Evolutionary conservation across 2,888 invertebrate species (phyloP), one percentile per base, ranked within the genome.

Genomic region (Lycaena phlaeas): DNA sequence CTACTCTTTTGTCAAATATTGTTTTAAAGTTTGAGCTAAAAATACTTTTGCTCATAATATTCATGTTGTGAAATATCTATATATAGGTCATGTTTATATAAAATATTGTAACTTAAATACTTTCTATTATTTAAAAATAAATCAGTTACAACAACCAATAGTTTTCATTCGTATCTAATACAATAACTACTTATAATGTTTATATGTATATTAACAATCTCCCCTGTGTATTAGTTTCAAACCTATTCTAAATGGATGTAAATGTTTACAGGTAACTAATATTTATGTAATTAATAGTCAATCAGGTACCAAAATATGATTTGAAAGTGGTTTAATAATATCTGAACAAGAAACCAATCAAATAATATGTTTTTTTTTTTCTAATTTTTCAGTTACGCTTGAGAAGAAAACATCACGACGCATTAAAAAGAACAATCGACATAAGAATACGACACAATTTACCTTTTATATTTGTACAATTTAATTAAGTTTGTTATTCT

Each of bases 351-450:
- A 9, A n/a, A 38, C n/a, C 27, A 46, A 40, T 4, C 29, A 39
- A 39, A 7, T 31, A 30, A 25, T 39, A 15, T 40, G n/a, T n/a
- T 28, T 22, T 39, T 27, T 27, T 27, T 36, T 46, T 40, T 36
- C 41, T 44, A 38, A 45, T 74, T n/a, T n/a, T 71, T 36, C 78
- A 82, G 81, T 69, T 81, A 78, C 66, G 81, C 73, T 53, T 82
- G 79, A 74, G 64, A 45, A 57, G 64, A 65, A 61, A 57, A 63
- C 60, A 60, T 54, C 61, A 64, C 64, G 61, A 54, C 48, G 41
- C 38, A 46, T 44, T 41, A 56, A 53, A 61, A 62, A 64, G 62
- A 70, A 68, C 60, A 67, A 68, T 58, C 42, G 44, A 65, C 46
- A 46, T 45, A 47, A 54, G 46, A 60, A 64, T 59, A 68, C 58